A percentile compares a stretch with the other conserved stretches of the same genome.
Evolutionary conservation across 2,797 vertebrate genomes (phyloP).

Genomic region (Benthosema pterotum): DNA sequence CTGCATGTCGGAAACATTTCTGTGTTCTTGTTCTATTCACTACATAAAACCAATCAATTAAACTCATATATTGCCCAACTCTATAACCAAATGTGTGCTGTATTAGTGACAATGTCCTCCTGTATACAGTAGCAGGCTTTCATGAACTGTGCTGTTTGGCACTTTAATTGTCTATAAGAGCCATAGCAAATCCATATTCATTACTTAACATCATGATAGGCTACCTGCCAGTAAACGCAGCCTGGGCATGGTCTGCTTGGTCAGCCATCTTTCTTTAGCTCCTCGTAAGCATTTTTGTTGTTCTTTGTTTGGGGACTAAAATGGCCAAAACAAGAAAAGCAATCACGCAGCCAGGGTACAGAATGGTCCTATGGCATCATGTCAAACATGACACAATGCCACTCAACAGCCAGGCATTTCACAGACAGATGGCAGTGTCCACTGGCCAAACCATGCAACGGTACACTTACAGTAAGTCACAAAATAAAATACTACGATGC

Average conservation of each 20-base stretch:
- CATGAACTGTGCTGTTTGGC: too few species aligned
- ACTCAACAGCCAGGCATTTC: conserved; percentile 29
- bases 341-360: conserved; percentile 22
- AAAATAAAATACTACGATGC: too few species aligned
- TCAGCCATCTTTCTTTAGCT: conserved; percentile 40
- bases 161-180: conserved; percentile 1
- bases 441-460: too few species aligned
- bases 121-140: too few species aligned
- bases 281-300: conserved; percentile 50
- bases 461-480: too few species aligned
- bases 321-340: too few species aligned
- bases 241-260: conserved; percentile 57
- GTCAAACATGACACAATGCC: conserved; percentile 48
- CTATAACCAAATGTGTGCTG: too few species aligned
- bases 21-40: too few species aligned
- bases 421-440: conserved; percentile 5
- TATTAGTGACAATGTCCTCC: too few species aligned
- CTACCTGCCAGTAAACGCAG: conserved; percentile 39
- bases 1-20: too few species aligned
- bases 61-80: too few species aligned
- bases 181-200: conserved; percentile 35
- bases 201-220: conserved; percentile 27
- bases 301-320: conserved; percentile 66
- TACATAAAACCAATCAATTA: too few species aligned
- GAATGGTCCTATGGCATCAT: conserved; percentile 58